Conservation (phyloP, 2,113 vertebrate species). For the Thunnus thynnus region DNA sequence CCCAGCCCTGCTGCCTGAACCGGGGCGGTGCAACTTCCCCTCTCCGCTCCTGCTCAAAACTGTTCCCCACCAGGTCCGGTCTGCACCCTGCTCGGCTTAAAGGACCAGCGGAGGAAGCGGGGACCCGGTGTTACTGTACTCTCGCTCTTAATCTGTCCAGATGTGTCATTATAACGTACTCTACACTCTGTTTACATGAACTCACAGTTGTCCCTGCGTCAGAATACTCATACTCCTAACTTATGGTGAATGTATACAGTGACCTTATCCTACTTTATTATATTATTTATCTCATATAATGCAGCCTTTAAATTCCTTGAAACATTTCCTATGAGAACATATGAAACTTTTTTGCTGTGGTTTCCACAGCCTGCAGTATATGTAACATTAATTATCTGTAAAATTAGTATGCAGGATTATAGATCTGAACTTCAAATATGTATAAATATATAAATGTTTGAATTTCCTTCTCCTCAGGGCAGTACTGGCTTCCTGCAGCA, state of each 20-base stretch:
- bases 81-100: conserved; percentile 84
- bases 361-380: neutral
- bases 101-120: conserved; percentile 82
- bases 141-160: conserved; percentile 16
- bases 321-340: neutral
- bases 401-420: conserved; percentile 1
- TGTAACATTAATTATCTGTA: conserved; percentile 3
- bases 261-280: conserved; percentile 35
- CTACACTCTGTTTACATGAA: conserved; percentile 2
- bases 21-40: conserved; percentile 92
- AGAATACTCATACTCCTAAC: neutral
- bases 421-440: neutral
- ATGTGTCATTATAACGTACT: conserved; percentile 1
- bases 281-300: conserved; percentile 25
- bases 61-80: conserved; percentile 82
- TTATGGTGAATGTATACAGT: neutral
- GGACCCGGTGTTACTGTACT: neutral
- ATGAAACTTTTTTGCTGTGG: conserved; percentile 1
- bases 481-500: neutral
- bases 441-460: neutral
- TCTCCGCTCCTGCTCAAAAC: conserved; percentile 61
- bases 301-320: conserved; percentile 2
- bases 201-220: neutral
- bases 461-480: neutral
- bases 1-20: conserved; percentile 83